phyloP scores from a whole-genome alignment of 2,888 invertebrate genomes.

The Hemistola chrysoprasaria region DNA sequence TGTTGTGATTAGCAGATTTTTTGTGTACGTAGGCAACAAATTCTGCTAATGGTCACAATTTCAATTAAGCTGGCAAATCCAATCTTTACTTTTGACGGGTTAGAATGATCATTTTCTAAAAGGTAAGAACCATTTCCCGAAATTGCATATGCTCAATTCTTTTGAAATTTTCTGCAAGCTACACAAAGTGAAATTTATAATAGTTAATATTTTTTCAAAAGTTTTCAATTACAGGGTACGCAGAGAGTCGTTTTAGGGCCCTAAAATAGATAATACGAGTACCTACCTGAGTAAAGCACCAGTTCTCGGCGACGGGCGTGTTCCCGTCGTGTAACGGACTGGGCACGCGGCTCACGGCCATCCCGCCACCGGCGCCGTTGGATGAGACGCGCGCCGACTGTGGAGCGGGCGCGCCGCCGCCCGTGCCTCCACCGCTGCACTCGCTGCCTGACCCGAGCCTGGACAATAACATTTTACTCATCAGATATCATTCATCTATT shows the following conservation, averaged over 20 bases:
- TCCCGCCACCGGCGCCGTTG: conserved; percentile 93
- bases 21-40: too few species aligned
- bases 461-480: conserved; percentile 52
- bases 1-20: too few species aligned
- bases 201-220: too few species aligned
- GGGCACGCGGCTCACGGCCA: conserved; percentile 98
- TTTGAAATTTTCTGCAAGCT: too few species aligned
- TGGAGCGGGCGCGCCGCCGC: conserved; percentile 80
- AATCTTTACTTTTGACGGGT: too few species aligned
- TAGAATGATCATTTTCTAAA: too few species aligned
- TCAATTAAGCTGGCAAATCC: too few species aligned
- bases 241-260: background rate
- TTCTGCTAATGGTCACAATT: too few species aligned
- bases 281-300: conserved; percentile 99
- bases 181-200: too few species aligned
- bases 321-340: conserved; percentile 97
- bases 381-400: conserved; percentile 95
- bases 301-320: conserved; percentile 99
- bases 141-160: too few species aligned
- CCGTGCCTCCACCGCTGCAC: conserved; percentile 77
- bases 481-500: conserved; percentile 1
- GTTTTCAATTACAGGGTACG: too few species aligned
- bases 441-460: conserved; percentile 86
- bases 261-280: conserved; percentile 10
- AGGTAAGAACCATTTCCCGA: too few species aligned